A percentile compares a stretch with the other conserved stretches of the same genome.
Conservation (phyloP, 35 echinoderm and acorn worm genomes). For the Eucidaris tribuloides region DNA sequence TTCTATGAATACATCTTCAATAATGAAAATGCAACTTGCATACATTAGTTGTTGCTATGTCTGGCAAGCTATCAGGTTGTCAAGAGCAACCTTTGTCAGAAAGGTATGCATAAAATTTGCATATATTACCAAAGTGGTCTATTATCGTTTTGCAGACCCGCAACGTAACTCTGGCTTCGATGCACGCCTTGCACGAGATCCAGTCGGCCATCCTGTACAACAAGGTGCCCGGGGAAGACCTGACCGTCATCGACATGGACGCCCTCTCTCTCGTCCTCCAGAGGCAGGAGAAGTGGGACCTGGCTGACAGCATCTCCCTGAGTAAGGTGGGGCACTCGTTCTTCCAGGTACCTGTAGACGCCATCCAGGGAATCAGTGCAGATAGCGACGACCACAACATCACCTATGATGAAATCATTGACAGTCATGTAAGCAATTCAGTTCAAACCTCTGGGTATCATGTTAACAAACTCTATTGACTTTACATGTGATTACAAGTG, state of each 20-base stretch:
- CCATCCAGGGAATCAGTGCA: too few relatives aligned
- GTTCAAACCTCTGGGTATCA: too few relatives aligned
- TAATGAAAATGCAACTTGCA: too few relatives aligned
- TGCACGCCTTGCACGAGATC: constrained; percentile 60
- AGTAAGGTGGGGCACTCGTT: constrained; percentile 11
- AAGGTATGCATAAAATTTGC: too few relatives aligned
- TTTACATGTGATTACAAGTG: too few relatives aligned
- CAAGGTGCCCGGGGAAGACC: constrained; percentile 74
- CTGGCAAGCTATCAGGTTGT: too few relatives aligned
- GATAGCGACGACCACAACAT: neutral
- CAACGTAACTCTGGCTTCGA: constrained; percentile 57
- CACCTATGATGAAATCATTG: constrained; percentile 53
- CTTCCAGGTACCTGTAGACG: constrained; percentile 50
- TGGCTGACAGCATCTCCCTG: constrained; percentile 40
- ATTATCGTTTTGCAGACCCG: constrained; percentile 64
- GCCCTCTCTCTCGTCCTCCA: constrained; percentile 48
- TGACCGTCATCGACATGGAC: constrained; percentile 38
- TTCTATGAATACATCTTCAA: too few relatives aligned
- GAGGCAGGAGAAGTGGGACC: constrained; percentile 69
- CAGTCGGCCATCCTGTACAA: constrained; percentile 60
- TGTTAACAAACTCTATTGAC: too few relatives aligned
- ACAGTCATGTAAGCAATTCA: constrained; percentile 62
- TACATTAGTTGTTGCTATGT: too few relatives aligned
- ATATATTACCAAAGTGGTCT: too few relatives aligned
- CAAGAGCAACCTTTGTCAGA: too few relatives aligned